Percentiles rank a stretch among this genome's conserved stretches.
Conservation (phyloP, 2,888 invertebrate species). For the Girardia tigrina region DNA sequence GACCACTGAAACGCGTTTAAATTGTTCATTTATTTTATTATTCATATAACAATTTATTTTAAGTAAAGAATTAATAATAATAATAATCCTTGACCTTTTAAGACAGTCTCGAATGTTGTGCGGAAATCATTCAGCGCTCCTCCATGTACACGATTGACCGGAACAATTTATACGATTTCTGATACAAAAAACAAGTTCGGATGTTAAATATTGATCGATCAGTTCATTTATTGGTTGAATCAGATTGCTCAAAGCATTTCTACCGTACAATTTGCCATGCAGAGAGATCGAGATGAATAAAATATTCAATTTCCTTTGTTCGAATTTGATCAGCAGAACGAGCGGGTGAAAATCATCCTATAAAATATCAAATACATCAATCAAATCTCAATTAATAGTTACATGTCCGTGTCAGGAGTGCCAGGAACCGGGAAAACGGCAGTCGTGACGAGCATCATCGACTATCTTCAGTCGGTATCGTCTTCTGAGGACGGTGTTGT, state of each 20-base stretch:
- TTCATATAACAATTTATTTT: too few species aligned
- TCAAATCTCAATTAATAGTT: constrained; percentile 53
- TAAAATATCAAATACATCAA: background rate
- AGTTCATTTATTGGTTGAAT: background rate
- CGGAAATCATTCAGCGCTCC: too few species aligned
- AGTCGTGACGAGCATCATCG: constrained; percentile 74
- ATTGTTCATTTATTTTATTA: too few species aligned
- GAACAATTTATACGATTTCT: too few species aligned
- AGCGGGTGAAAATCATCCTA: constrained; percentile 58
- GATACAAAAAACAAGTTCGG: too few species aligned
- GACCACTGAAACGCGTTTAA: too few species aligned
- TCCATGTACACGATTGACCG: too few species aligned
- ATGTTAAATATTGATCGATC: background rate
- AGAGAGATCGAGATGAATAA: constrained; percentile 66
- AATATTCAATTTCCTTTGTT: constrained; percentile 62
- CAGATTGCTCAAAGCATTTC: constrained; percentile 56
- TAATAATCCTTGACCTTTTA: too few species aligned
- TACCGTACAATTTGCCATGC: constrained; percentile 67
- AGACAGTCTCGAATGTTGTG: too few species aligned
- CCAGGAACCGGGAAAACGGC: constrained; percentile 95
- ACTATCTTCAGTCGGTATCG: constrained; percentile 56
- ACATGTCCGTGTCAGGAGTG: constrained; percentile 86
- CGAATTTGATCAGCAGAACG: constrained; percentile 61
- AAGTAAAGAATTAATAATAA: too few species aligned
- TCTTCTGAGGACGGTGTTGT: constrained; percentile 41